Conservation (phyloP, 2,113 vertebrate genomes). For the Sterrhoptilus dennistouni region DNA sequence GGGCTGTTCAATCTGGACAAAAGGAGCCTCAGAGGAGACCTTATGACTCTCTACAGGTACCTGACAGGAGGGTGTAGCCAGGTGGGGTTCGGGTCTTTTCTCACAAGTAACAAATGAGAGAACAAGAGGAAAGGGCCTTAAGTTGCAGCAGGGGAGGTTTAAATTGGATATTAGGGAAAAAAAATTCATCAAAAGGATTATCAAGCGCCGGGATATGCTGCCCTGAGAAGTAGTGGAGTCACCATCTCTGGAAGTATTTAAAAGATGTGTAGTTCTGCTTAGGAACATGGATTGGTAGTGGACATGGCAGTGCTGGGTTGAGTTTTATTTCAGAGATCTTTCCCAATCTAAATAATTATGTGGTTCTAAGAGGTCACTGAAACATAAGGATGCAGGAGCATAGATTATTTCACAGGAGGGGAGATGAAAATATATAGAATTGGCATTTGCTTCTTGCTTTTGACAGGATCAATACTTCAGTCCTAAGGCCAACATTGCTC, state of each 20-base stretch:
- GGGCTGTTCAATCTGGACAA: neutral
- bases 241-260: neutral
- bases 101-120: neutral
- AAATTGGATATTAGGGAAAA: neutral
- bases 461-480: neutral
- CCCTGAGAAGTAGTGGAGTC: neutral
- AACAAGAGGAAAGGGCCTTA: neutral
- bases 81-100: fast-evolving
- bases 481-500: neutral
- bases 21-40: neutral
- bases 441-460: neutral
- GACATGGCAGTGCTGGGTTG: neutral
- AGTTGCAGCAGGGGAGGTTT: neutral
- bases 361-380: neutral
- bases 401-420: fast-evolving
- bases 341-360: neutral
- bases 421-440: neutral
- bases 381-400: neutral
- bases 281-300: neutral
- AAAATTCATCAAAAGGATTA: fast-evolving
- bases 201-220: neutral
- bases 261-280: neutral
- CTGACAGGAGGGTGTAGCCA: neutral
- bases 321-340: neutral
- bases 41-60: fast-evolving